Percentiles rank a stretch among this genome's conserved stretches.
These are phyloP conservation scores for Julus scanicus DNA, from an alignment of 2,888 invertebrate genomes.

Conservation along the genomic window DNA sequence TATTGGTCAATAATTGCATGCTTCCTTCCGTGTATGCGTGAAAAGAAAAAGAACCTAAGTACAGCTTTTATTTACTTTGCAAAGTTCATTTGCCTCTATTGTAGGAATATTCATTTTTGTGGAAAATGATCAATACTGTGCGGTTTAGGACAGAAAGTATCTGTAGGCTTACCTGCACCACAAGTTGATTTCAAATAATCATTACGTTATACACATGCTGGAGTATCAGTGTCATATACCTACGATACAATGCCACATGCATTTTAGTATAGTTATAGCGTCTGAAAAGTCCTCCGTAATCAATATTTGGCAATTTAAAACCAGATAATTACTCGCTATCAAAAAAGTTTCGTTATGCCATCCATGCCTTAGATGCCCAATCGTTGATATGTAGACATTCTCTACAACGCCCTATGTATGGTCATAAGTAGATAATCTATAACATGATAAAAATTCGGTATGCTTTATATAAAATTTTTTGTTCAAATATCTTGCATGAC, in stretches of 20 bases:
- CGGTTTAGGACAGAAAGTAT: too few relatives aligned
- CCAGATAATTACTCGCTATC: background rate
- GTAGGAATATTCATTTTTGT: background rate
- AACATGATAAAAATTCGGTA: too few relatives aligned
- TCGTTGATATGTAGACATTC: too few relatives aligned
- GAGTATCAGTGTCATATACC: background rate
- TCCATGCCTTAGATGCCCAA: too few relatives aligned
- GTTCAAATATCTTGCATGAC: too few relatives aligned
- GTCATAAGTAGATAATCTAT: too few relatives aligned
- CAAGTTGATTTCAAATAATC: conserved; percentile 11
- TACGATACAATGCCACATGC: background rate
- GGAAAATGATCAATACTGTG: background rate
- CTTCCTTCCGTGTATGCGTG: conserved; percentile 7
- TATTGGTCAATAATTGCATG: background rate
- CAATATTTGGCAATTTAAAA: background rate
- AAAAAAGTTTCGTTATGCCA: too few relatives aligned
- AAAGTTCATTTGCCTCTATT: background rate
- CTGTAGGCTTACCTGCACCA: background rate
- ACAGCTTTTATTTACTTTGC: background rate
- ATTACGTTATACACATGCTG: background rate
- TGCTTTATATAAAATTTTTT: too few relatives aligned
- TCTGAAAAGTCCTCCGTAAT: background rate
- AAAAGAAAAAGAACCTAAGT: background rate
- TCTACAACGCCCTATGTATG: too few relatives aligned
- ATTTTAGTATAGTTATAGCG: background rate